Evolutionary conservation across 2,888 invertebrate species (phyloP).

Genomic region (Microctonus aethiopoides): DNA sequence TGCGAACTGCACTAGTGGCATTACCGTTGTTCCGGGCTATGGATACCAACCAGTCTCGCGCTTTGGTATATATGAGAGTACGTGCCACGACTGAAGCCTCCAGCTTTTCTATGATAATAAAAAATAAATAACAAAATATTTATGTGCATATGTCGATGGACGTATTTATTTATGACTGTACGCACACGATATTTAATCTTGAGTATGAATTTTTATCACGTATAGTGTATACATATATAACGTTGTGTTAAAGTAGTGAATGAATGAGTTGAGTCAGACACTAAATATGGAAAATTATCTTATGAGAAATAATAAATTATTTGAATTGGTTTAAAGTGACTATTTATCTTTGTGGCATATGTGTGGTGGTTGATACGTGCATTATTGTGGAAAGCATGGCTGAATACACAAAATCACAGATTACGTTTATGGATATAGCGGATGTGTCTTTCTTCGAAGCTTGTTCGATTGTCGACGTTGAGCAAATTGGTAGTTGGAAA

Average conservation of each 20-base stretch:
- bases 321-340: not conserved
- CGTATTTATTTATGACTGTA: not conserved
- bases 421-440: not conserved
- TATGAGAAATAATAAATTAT: not conserved
- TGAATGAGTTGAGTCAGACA: not conserved
- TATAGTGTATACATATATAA: no score
- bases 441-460: not conserved
- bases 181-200: not conserved
- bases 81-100: conserved; percentile 23
- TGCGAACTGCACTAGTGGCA: conserved; percentile 23
- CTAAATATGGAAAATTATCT: not conserved
- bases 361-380: not conserved
- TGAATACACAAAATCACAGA: not conserved
- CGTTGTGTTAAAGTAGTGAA: not conserved
- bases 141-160: not conserved
- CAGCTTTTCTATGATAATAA: not conserved
- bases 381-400: not conserved
- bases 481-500: not conserved
- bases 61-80: conserved; percentile 5
- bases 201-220: not conserved
- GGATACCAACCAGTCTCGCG: conserved; percentile 22
- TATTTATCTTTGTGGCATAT: not conserved
- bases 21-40: conserved; percentile 23
- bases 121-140: not conserved
- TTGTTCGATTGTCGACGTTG: not conserved